These are phyloP conservation scores for Tetramorium simillimum DNA, from an alignment of 1,140 invertebrate genomes.

Conservation along the genomic window DNA sequence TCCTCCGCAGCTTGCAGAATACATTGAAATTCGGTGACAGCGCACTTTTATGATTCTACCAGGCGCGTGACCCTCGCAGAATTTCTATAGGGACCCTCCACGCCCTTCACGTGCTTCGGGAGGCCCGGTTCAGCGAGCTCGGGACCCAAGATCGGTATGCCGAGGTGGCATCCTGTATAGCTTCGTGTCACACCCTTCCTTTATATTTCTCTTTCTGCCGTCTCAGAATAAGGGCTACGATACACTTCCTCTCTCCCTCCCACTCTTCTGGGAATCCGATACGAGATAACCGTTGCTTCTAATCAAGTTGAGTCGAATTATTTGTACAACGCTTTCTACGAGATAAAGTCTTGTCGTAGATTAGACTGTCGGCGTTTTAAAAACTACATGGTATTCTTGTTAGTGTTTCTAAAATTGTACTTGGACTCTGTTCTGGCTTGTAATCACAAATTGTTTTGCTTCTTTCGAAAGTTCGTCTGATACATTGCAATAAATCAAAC, in stretches of 20 bases:
- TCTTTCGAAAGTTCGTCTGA: not conserved
- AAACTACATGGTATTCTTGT: not conserved
- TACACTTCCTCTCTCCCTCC: not conserved
- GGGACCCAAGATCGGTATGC: conserved; percentile 32
- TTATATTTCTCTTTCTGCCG: conserved; percentile 20
- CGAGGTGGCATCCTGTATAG: not conserved
- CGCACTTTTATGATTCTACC: not conserved
- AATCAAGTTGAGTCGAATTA: conserved; percentile 12
- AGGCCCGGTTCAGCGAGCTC: conserved; percentile 1
- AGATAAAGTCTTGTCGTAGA: not conserved
- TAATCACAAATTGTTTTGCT: not conserved
- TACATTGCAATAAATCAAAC: not conserved
- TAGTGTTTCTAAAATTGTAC: not conserved
- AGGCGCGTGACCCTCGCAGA: conserved; percentile 18
- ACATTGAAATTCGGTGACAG: conserved; percentile 4
- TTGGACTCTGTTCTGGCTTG: not conserved
- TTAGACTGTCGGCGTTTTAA: not conserved
- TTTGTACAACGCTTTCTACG: conserved; percentile 21
- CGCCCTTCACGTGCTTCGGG: conserved; percentile 43
- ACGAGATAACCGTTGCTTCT: not conserved
- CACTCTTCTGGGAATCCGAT: conserved; percentile 6
- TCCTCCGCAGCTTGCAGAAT: not conserved
- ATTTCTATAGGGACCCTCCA: conserved; percentile 49
- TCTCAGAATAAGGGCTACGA: not conserved
- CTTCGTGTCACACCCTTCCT: conserved; percentile 54